Conservation (phyloP, 2,113 vertebrate genomes). For the Micronisus gabar region DNA sequence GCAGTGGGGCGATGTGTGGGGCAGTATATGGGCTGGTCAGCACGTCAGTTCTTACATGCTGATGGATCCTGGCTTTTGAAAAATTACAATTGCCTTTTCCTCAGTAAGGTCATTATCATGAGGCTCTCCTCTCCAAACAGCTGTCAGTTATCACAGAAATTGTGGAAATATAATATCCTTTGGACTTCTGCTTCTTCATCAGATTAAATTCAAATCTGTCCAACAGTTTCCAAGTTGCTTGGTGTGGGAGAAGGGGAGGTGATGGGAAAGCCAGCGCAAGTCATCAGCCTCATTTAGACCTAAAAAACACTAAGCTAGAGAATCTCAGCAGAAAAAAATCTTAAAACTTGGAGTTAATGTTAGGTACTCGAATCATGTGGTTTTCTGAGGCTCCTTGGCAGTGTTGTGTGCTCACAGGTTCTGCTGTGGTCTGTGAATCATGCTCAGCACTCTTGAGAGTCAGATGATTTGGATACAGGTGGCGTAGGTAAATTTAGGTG, state of each 20-base stretch:
- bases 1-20: not conserved
- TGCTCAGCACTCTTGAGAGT: not conserved
- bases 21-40: not conserved
- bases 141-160: conserved; percentile 29
- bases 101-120: not conserved
- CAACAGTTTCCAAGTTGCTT: not conserved
- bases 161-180: not conserved
- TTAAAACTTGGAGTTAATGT: not conserved
- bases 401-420: not conserved
- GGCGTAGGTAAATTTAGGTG: conserved; percentile 33
- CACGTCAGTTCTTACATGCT: not conserved
- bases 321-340: not conserved
- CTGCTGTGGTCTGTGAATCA: not conserved
- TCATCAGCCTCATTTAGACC: not conserved
- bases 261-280: not conserved
- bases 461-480: conserved; percentile 40
- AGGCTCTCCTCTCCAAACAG: not conserved
- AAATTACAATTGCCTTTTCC: not conserved
- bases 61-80: not conserved
- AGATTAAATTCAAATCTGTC: not conserved
- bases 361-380: not conserved
- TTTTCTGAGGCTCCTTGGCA: not conserved
- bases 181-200: conserved; percentile 19
- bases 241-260: not conserved
- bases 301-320: not conserved